phyloP scores from a whole-genome alignment of 64 coral and sea anemone species.

The Montipora efflorescens region DNA sequence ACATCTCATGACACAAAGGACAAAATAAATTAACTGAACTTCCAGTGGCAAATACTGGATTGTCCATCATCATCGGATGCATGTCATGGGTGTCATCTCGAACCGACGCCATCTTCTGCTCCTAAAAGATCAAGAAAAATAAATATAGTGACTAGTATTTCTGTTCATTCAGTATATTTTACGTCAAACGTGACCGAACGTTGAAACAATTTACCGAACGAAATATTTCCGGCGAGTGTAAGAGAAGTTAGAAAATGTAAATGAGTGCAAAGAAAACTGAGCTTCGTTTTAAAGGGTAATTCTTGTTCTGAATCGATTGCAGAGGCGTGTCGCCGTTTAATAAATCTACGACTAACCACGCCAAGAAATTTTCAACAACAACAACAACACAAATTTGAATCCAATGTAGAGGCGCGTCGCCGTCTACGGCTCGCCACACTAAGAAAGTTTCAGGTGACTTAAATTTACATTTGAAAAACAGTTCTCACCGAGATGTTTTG shows the following conservation, averaged over 20 bases:
- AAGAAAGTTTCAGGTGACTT: not conserved
- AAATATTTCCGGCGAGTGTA: not conserved
- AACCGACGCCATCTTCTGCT: conserved; percentile 76
- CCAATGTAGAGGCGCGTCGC: not conserved
- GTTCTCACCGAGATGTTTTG: conserved; percentile 2
- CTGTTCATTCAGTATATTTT: not conserved
- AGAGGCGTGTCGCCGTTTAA: not conserved
- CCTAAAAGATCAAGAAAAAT: conserved; percentile 16
- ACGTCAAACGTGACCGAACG: not conserved
- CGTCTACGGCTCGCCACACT: too few relatives aligned
- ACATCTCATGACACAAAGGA: conserved; percentile 92
- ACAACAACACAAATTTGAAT: not conserved
- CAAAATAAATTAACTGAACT: conserved; percentile 89
- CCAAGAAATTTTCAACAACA: not conserved
- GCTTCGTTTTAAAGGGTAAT: not conserved
- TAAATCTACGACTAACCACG: not conserved
- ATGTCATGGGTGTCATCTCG: conserved; percentile 64
- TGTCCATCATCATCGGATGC: conserved; percentile 71
- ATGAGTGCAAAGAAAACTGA: not conserved
- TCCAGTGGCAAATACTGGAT: conserved; percentile 60
- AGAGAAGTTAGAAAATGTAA: not conserved
- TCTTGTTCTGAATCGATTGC: not conserved
- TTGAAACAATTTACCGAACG: not conserved
- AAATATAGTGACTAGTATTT: not conserved
- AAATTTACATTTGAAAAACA: not conserved